phyloP scores from a whole-genome alignment of 2,888 invertebrate species.

The Leucania comma region DNA sequence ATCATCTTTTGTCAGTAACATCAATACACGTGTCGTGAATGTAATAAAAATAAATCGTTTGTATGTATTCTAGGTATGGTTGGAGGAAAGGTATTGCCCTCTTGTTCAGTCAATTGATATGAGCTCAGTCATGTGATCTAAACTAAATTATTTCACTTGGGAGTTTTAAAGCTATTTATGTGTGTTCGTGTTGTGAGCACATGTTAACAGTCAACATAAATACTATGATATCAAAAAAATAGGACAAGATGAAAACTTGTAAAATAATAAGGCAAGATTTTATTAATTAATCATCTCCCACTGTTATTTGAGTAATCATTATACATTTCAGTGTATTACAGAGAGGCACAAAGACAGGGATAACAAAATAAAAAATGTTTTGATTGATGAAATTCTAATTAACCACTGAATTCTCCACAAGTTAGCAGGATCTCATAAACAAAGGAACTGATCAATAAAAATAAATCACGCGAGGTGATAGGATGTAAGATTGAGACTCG shows the following conservation, averaged over 20 bases:
- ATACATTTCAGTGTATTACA: constrained; percentile 86
- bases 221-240: constrained; percentile 43
- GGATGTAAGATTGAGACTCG: constrained; percentile 71
- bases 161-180: constrained; percentile 55
- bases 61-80: constrained; percentile 49
- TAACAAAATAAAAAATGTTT: constrained; percentile 90
- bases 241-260: constrained; percentile 84
- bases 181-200: constrained; percentile 53
- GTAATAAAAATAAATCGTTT: constrained; percentile 8
- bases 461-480: constrained; percentile 74
- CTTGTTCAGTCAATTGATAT: constrained; percentile 75
- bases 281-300: constrained; percentile 86
- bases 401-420: constrained; percentile 89
- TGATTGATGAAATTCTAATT: constrained; percentile 89
- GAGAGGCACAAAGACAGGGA: constrained; percentile 88
- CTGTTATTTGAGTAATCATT: constrained; percentile 84
- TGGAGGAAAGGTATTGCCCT: constrained; percentile 76
- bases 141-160: constrained; percentile 52
- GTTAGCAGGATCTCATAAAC: constrained; percentile 89
- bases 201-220: constrained; percentile 39
- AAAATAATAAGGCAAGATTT: constrained; percentile 87
- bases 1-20: not conserved
- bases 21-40: not conserved
- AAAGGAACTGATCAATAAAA: constrained; percentile 88
- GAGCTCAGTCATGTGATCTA: constrained; percentile 48